Evolutionary conservation across 2,797 vertebrate genomes (phyloP), one percentile per base, ranked within the genome.

Genomic region (Okamejei kenojei): DNA sequence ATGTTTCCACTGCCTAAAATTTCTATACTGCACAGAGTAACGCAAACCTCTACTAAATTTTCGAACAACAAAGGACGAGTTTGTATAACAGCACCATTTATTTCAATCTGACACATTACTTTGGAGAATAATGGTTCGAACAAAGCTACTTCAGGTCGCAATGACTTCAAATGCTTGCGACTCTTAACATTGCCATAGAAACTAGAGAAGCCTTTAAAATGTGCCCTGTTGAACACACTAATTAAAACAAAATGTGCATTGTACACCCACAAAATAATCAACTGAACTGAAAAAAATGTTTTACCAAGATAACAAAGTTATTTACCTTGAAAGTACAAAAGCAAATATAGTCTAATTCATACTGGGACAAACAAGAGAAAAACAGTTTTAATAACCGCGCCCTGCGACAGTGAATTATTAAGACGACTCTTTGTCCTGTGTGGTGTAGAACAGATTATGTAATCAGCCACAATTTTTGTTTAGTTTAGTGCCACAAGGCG

Each of bases 101-200:
- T 68, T 88, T 35, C 84, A 88, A 68, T 68, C 84, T 35, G 84
- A 68, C 84, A 88, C 84, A 65, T 68, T 88, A 32, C 84, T 88
- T 68, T 32, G 35, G 61, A 68, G n/a, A 35, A 68, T 68, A 68
- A 68, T 88, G 32, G n/a, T 26, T 68, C 65, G 35, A 32, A 88
- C 90, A 76, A 92, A 76, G 71, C 90, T 76, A 45, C 90, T 92
- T 54, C 45, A 38, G 90, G 90, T 92, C 45, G n/a, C 73, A 92
- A 74, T 76, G 90, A 76, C 38, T 92, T 76, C 90, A 92, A 58
- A 92, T 45, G 38, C 21, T 76, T 92, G 54, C 23, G 38, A 76
- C 71, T 92, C 90, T 54, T 71, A 76, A 76, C n/a, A 26, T 92
- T 76, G 90, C 76, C 90, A 76, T 92, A 76, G 90, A 76, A 68